Conservation (phyloP, 1,140 invertebrate genomes). For the Drosophila equinoxialis region DNA sequence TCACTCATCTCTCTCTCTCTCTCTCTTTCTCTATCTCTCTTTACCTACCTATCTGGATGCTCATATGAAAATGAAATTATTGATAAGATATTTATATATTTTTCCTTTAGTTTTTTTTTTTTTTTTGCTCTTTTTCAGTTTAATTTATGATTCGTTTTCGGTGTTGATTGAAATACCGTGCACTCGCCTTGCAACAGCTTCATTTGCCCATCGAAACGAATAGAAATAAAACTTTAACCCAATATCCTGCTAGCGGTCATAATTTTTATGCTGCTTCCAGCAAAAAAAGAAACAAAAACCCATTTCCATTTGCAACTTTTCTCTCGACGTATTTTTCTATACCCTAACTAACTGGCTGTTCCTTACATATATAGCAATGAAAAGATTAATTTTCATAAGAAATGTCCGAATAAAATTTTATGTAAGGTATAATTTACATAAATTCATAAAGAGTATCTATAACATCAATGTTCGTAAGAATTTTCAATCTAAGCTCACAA, state of each 20-base stretch:
- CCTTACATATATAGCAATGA: background rate
- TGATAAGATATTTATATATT: conserved; percentile 54
- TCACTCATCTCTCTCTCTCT: conserved; percentile 21
- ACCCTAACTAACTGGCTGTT: background rate
- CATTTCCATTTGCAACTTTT: background rate
- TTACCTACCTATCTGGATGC: conserved; percentile 29
- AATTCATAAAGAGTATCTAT: too few species aligned
- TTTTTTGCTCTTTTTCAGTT: background rate
- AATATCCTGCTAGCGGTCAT: conserved; percentile 80
- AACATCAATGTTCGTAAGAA: too few species aligned
- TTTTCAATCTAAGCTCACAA: too few species aligned
- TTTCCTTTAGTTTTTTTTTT: background rate
- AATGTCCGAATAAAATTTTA: too few species aligned
- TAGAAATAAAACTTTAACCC: conserved; percentile 68
- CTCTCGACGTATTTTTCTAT: background rate
- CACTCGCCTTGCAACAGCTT: conserved; percentile 63
- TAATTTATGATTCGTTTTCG: conserved; percentile 22
- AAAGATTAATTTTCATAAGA: too few species aligned
- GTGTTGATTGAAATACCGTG: conserved; percentile 67
- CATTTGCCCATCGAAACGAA: conserved; percentile 45
- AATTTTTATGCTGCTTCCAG: conserved; percentile 62
- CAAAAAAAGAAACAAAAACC: conserved; percentile 8
- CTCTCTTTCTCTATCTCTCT: background rate
- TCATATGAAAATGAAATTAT: conserved; percentile 74
- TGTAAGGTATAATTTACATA: too few species aligned